phyloP scores from a whole-genome alignment of 2,888 invertebrate genomes.

The Eulithis prunata region DNA sequence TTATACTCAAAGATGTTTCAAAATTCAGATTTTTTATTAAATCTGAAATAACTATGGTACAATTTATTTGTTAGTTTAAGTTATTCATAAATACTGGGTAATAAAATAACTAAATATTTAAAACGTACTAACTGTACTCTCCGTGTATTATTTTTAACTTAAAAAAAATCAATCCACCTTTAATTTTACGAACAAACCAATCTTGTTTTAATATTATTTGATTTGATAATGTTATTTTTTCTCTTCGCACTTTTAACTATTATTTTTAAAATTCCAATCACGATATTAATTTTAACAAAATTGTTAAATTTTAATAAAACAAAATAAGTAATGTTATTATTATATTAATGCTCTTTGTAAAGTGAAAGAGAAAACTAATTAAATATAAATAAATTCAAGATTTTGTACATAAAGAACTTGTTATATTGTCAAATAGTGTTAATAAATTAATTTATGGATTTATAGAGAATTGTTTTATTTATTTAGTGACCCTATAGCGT shows the following conservation, averaged over 20 bases:
- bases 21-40: not conserved
- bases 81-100: conserved; percentile 6
- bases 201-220: not conserved
- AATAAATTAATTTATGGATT: conserved; percentile 83
- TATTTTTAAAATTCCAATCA: conserved; percentile 18
- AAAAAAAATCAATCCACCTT: not conserved
- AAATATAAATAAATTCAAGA: conserved; percentile 31
- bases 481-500: not conserved
- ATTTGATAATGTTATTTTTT: not conserved
- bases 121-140: not conserved
- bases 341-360: conserved; percentile 39
- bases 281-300: conserved; percentile 31
- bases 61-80: not conserved
- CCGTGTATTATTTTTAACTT: not conserved
- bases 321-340: conserved; percentile 30
- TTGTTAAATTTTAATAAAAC: conserved; percentile 31
- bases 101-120: not conserved
- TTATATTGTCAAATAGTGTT: conserved; percentile 80
- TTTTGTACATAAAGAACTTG: conserved; percentile 80
- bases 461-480: conserved; percentile 38
- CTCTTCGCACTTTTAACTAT: conserved; percentile 4
- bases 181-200: not conserved
- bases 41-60: not conserved
- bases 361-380: conserved; percentile 35
- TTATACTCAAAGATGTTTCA: not conserved